A percentile compares a stretch with the other conserved stretches of the same genome.
Conservation (phyloP, 1,140 invertebrate genomes). For the Magallana ariakensis region DNA sequence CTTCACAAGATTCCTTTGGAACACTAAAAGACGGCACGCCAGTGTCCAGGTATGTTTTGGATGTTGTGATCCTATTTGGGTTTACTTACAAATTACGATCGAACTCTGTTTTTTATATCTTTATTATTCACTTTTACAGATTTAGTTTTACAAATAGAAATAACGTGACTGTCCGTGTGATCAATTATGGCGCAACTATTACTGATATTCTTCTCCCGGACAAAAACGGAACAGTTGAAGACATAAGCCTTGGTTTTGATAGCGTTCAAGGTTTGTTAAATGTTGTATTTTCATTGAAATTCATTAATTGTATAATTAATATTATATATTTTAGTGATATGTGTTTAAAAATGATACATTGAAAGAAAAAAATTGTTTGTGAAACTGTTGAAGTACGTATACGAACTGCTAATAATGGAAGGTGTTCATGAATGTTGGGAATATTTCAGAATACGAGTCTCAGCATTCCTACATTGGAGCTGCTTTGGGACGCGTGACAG, state of each 20-base stretch:
- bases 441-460: neutral
- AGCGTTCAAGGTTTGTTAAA: conserved; percentile 82
- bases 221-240: conserved; percentile 84
- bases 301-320: too few species aligned
- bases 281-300: neutral
- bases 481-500: conserved; percentile 13
- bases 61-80: neutral
- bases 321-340: too few species aligned
- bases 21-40: neutral
- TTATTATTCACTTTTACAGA: conserved; percentile 38
- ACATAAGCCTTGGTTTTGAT: conserved; percentile 90
- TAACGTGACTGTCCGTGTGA: conserved; percentile 56
- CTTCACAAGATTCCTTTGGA: conserved; percentile 15
- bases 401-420: too few species aligned
- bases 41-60: neutral
- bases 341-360: too few species aligned
- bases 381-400: too few species aligned
- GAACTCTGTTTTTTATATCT: neutral
- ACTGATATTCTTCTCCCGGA: conserved; percentile 87
- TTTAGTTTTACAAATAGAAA: conserved; percentile 61
- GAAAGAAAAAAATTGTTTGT: too few species aligned
- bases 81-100: neutral
- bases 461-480: conserved; percentile 19
- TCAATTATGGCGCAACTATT: conserved; percentile 85
- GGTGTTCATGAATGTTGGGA: too few species aligned